Evolutionary conservation across 2,888 invertebrate species (phyloP).

Genomic region (Troilus luridus): DNA sequence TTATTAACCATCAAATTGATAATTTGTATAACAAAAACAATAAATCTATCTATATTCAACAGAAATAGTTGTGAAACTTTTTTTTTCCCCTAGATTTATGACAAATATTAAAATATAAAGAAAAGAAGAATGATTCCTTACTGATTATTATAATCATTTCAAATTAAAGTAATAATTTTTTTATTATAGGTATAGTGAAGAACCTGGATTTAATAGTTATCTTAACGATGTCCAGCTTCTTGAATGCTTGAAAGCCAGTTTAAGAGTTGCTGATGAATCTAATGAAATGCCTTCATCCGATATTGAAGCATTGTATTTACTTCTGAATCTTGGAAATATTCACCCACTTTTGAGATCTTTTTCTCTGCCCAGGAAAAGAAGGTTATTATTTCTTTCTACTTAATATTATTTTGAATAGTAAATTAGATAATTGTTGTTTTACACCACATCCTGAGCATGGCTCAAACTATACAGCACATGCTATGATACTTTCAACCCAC

Average conservation of each 20-base stretch:
- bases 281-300: constrained; percentile 67
- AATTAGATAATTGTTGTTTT: no score
- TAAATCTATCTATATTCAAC: neutral
- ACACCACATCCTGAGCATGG: no score
- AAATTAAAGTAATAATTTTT: neutral
- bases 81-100: neutral
- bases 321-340: constrained; percentile 77
- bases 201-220: constrained; percentile 76
- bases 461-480: no score
- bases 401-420: no score
- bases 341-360: constrained; percentile 74
- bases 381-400: constrained; percentile 66
- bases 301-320: constrained; percentile 79
- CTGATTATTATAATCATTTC: neutral
- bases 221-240: constrained; percentile 80
- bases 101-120: no score
- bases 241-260: constrained; percentile 80
- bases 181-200: constrained; percentile 73
- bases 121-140: neutral
- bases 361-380: constrained; percentile 70
- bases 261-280: constrained; percentile 73
- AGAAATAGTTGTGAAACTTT: neutral
- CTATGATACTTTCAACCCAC: no score
- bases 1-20: no score
- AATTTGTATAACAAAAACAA: no score